Percentiles rank a stretch among this genome's conserved stretches.
Evolutionary conservation across 1,140 invertebrate genomes (phyloP).

Genomic region (Andricus grossulariae): DNA sequence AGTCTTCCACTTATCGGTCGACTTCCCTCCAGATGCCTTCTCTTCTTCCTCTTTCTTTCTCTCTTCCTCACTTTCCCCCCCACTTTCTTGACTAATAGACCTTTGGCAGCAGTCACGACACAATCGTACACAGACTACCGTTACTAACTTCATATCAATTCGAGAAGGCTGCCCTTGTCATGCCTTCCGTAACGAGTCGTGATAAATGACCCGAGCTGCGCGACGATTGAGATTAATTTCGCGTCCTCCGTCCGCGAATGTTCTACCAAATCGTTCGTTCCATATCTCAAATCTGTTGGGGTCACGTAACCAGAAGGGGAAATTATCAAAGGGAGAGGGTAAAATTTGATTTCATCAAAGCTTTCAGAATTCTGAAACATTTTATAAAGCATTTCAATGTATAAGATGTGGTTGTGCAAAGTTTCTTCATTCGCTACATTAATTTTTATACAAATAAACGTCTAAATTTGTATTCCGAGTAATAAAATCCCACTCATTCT

Average conservation of each 20-base stretch:
- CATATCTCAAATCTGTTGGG: conserved; percentile 52
- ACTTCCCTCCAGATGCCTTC: conserved; percentile 6
- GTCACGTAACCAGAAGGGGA: not conserved
- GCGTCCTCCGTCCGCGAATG: conserved; percentile 47
- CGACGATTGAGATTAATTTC: conserved; percentile 62
- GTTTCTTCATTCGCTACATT: too few relatives aligned
- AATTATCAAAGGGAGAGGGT: not conserved
- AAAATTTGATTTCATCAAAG: too few relatives aligned
- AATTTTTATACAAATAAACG: too few relatives aligned
- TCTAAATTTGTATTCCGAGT: too few relatives aligned
- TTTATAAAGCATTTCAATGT: too few relatives aligned
- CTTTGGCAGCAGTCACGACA: conserved; percentile 64
- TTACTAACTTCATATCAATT: conserved; percentile 71
- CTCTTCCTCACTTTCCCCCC: conserved; percentile 7
- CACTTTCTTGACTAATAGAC: conserved; percentile 69
- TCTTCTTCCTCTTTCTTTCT: conserved; percentile 2
- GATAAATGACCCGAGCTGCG: conserved; percentile 59
- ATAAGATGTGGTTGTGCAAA: too few relatives aligned
- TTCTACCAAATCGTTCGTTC: conserved; percentile 55
- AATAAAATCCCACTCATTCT: too few relatives aligned
- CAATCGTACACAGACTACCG: conserved; percentile 69
- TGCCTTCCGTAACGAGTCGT: conserved; percentile 58
- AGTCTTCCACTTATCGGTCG: not conserved
- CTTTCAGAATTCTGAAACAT: too few relatives aligned
- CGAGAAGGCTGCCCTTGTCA: conserved; percentile 51